Base-by-base conservation (phyloP, 2,113 vertebrate genomes). In the Malaclemys terrapin region DNA sequence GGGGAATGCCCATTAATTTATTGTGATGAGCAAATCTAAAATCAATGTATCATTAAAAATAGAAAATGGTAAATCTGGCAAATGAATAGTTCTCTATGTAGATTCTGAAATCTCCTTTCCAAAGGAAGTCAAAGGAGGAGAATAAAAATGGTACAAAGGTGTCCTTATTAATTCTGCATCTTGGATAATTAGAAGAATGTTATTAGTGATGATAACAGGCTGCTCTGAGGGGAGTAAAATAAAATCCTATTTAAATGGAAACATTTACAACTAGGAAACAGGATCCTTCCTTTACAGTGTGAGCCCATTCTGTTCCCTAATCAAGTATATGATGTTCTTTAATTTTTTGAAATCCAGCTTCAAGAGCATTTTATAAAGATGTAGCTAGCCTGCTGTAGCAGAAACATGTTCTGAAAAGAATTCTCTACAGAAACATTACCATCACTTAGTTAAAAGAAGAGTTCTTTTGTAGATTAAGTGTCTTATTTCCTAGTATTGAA, bases 51-150 rank as follows among this genome's bases (percentile, higher is more conserved):
- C 85, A 54, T 88, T 89, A 59, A 50, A 1, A 59, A 76, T 65
- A 86, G 82, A 72, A 59, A 8, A 29, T 45, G 0, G 56, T 49
- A 2, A 45, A 1, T 0, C 3, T 79, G 72, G 29, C 1, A 5
- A 9, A 78, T 9, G 3, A 19, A 76, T 69, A 29, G 1, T 1
- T 90, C 91, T 93, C 69, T 9, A 54, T 89, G n/a, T 88, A 81
- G 20, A 8, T 49, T 57, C 65, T 6, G 31, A 75, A 93, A 86
- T 29, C 0, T 6, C 13, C 38, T 82, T 93, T 69, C 80, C 42
- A 65, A n/a, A 81, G 22, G 27, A 2, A 80, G 65, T 89, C 4
- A 49, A 8, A 13, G 29, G 59, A 86, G 8, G 5, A 86, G 86
- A 78, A 89, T 2, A 31, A 2, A 80, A 87, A 20, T 13, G 86